Base-by-base conservation (phyloP, 2,113 vertebrate genomes). In the Bubo bubo region DNA sequence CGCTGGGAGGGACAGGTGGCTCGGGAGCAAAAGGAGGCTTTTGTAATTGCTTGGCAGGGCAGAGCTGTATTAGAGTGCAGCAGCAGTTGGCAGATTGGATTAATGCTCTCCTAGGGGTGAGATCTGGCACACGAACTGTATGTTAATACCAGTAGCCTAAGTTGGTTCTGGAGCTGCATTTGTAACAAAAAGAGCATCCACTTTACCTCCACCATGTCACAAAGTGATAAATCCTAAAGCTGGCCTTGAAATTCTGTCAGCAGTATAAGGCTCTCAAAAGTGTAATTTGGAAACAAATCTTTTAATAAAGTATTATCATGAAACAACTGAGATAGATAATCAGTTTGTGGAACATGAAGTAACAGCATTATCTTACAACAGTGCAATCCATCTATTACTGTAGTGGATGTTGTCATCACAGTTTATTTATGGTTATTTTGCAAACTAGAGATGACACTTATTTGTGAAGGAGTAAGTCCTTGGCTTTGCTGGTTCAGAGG, bases 11-110 rank as follows among this genome's bases (percentile, higher is more conserved):
- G 93, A 93, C 97, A 97, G 97, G 97, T 97, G 95, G 95, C 96
- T 93, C 2, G 1, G 87, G 89, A 95, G 94, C 62, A 76, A 79
- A 93, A 95, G 89, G 92, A 92, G 89, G 58, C 85, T 95, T 97
- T 96, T 96, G 94, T 97, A 95, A 96, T 97, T 97, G 96, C 96
- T 91, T 98, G 97, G 96, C 97, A 94, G 86, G 91, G 92, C 94
- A 95, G 86, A 84, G 93, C 94, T 91, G 88, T 32, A 21, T 73
- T 50, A 62, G 91, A 94, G 91, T 41, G 90, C 55, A 86, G 95
- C 95, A 97, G 94, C 96, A 96, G 95, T 95, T 97, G 96, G 96
- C 97, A 97, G 95, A 97, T 95, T 96, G 96, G 96, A 98, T 97
- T 96, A 95, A 77, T 5, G 34, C 66, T 93, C 73, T 95, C 93